Conservation (phyloP, 2,797 vertebrate species). For the Danionella dracula region DNA sequence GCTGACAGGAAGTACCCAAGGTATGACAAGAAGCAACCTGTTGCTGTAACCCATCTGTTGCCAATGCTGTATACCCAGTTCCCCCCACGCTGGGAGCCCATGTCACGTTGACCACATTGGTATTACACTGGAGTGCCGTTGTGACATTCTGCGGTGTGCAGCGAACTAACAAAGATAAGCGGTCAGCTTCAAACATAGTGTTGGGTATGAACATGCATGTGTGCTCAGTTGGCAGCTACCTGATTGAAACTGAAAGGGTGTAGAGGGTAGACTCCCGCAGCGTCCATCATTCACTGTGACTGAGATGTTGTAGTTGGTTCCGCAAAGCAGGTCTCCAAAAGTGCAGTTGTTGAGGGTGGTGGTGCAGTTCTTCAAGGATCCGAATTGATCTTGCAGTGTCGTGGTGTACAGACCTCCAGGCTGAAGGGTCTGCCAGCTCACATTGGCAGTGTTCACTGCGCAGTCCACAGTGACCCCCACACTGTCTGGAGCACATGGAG, state of each 20-base stretch:
- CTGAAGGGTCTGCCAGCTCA: conserved; percentile 59
- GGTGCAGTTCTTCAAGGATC: conserved; percentile 56
- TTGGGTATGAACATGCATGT: background rate
- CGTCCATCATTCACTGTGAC: conserved; percentile 53
- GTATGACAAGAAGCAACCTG: conserved; percentile 51
- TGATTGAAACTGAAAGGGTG: conserved; percentile 56
- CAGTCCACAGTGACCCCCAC: conserved; percentile 57
- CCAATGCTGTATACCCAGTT: conserved; percentile 49
- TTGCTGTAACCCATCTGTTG: conserved; percentile 25
- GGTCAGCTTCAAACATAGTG: background rate
- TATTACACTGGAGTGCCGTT: conserved; percentile 51
- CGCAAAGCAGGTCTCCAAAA: conserved; percentile 56
- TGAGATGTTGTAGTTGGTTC: conserved; percentile 55
- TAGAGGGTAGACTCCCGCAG: conserved; percentile 53
- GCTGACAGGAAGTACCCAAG: conserved; percentile 54
- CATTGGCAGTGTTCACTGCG: conserved; percentile 46
- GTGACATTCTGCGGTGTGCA: conserved; percentile 60
- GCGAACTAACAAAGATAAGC: conserved; percentile 47
- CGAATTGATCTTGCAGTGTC: conserved; percentile 46
- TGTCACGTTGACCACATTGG: conserved; percentile 51
- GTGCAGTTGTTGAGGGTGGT: conserved; percentile 53
- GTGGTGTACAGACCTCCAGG: conserved; percentile 51
- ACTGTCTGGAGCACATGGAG: conserved; percentile 39
- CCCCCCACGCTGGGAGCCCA: conserved; percentile 55
- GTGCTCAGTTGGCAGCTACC: conserved; percentile 46